Evolutionary conservation across 2,113 vertebrate genomes (phyloP).

Genomic region (Notechis scutatus): DNA sequence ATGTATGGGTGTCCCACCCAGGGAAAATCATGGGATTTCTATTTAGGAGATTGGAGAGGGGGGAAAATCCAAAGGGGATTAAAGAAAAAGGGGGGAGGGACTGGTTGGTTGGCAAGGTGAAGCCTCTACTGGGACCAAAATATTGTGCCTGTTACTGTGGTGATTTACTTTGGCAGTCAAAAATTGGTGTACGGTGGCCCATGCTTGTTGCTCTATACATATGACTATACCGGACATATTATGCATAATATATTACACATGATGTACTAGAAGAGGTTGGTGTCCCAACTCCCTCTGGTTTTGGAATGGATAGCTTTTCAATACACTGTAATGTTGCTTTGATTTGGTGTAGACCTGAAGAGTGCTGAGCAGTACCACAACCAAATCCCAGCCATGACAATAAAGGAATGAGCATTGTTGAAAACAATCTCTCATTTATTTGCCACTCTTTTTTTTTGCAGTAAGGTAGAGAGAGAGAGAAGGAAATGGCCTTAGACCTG

Average conservation of each 20-base stretch:
- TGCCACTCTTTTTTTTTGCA: neutral
- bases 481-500: too few species aligned
- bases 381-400: conserved; percentile 54
- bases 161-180: conserved; percentile 65
- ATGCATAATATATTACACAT: conserved; percentile 70
- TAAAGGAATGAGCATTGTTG: conserved; percentile 74
- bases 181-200: conserved; percentile 60
- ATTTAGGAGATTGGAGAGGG: conserved; percentile 40
- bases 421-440: conserved; percentile 7
- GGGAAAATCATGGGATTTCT: conserved; percentile 32
- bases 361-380: conserved; percentile 37
- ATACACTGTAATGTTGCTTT: conserved; percentile 48
- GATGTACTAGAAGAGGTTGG: conserved; percentile 38
- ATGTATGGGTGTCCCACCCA: conserved; percentile 32
- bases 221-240: conserved; percentile 68
- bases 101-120: conserved; percentile 51
- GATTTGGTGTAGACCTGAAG: conserved; percentile 14
- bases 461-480: too few species aligned
- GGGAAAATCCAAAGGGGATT: conserved; percentile 21
- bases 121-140: conserved; percentile 72
- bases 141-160: conserved; percentile 68
- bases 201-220: conserved; percentile 69
- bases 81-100: conserved; percentile 29
- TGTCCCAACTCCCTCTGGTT: conserved; percentile 37
- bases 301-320: conserved; percentile 60